A percentile compares a stretch with the other conserved stretches of the same genome.
These are phyloP conservation scores for Argopecten irradians DNA, from an alignment of 1,140 invertebrate genomes.

Conservation along the genomic window DNA sequence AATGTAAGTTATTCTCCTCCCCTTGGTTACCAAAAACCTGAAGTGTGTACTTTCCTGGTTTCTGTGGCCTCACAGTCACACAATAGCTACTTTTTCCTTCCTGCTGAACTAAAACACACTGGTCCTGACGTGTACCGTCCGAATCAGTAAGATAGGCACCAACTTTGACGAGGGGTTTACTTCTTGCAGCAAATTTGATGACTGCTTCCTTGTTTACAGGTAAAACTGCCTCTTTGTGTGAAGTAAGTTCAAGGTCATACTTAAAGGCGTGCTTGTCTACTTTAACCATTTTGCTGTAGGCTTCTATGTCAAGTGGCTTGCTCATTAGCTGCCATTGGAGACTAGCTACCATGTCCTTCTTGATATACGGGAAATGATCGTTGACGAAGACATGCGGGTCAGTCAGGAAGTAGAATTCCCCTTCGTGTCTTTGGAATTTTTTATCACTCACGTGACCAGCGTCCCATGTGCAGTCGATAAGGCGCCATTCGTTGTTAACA, in stretches of 20 bases:
- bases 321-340: constrained; percentile 54
- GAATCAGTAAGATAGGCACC: background rate
- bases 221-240: constrained; percentile 37
- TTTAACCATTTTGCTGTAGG: constrained; percentile 39
- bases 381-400: constrained; percentile 78
- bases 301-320: constrained; percentile 36
- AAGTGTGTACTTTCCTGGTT: constrained; percentile 43
- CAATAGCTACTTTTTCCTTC: constrained; percentile 23
- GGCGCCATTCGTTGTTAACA: constrained; percentile 60
- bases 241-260: constrained; percentile 36
- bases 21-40: constrained; percentile 35
- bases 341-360: constrained; percentile 49
- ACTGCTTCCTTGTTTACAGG: constrained; percentile 43
- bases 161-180: background rate
- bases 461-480: constrained; percentile 76
- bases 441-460: constrained; percentile 64
- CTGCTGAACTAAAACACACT: background rate
- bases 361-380: constrained; percentile 78
- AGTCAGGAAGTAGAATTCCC: constrained; percentile 77
- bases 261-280: constrained; percentile 35
- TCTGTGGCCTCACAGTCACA: constrained; percentile 39
- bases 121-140: constrained; percentile 2
- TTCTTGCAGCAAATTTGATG: constrained; percentile 37
- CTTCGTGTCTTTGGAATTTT: constrained; percentile 53
- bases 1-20: background rate